phyloP scores from a whole-genome alignment of 2,888 invertebrate genomes.

The Leptopilina syphax region DNA sequence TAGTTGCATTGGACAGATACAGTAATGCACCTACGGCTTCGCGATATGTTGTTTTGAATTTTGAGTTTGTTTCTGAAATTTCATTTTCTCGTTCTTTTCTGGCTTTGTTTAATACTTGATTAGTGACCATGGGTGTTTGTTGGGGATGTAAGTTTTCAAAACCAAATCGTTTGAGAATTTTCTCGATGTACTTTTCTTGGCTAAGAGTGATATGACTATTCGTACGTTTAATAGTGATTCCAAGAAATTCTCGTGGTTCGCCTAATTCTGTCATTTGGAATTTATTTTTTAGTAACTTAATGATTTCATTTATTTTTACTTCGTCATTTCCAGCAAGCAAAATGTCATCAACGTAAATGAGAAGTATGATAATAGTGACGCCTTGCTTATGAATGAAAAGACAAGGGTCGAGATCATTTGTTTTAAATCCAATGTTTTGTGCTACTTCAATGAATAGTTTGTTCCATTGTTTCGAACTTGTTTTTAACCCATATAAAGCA shows the following conservation, averaged over 20 bases:
- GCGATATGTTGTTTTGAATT: slow-evolving; percentile 39
- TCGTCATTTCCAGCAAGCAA: slow-evolving; percentile 45
- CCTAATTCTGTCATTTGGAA: slow-evolving; percentile 44
- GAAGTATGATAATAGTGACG: neutral
- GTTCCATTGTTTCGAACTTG: slow-evolving; percentile 49
- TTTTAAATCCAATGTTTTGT: neutral
- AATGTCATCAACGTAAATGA: slow-evolving; percentile 46
- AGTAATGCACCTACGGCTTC: slow-evolving; percentile 58
- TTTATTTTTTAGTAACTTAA: slow-evolving; percentile 20
- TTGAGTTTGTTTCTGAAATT: neutral
- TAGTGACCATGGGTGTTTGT: neutral
- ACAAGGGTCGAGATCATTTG: neutral
- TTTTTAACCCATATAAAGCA: slow-evolving; percentile 51
- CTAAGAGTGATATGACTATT: neutral
- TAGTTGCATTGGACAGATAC: slow-evolving; percentile 52
- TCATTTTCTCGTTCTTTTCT: neutral
- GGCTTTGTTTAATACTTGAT: neutral
- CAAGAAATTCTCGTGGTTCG: slow-evolving; percentile 36
- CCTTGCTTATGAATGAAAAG: neutral
- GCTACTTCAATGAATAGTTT: slow-evolving; percentile 26
- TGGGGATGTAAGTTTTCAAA: neutral
- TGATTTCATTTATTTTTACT: slow-evolving; percentile 44
- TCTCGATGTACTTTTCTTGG: slow-evolving; percentile 3
- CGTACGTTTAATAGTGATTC: slow-evolving; percentile 8
- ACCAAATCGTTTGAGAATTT: slow-evolving; percentile 17